Evolutionary conservation across 2,797 vertebrate species (phyloP).

Genomic region (Phyllotis vaccarum): DNA sequence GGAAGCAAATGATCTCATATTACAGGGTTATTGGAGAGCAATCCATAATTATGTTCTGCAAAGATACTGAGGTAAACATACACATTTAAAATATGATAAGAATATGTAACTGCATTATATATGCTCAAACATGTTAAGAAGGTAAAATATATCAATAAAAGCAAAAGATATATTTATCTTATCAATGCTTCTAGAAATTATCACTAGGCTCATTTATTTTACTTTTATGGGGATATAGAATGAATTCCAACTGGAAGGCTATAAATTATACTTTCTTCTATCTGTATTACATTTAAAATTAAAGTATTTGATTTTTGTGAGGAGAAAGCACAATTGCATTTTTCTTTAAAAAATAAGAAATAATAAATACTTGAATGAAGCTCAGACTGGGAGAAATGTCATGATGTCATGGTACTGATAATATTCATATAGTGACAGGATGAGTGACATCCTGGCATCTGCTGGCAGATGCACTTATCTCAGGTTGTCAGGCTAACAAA

Average conservation of each 20-base stretch:
- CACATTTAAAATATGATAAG: neutral
- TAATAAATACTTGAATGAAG: neutral
- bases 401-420: neutral
- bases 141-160: neutral
- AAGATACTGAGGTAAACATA: neutral
- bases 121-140: neutral
- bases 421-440: neutral
- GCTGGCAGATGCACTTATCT: slow-evolving; percentile 46
- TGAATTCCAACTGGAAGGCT: neutral
- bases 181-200: neutral
- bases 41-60: neutral
- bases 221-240: neutral
- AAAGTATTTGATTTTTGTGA: neutral
- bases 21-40: neutral
- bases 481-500: slow-evolving; percentile 48
- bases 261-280: neutral
- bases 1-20: neutral
- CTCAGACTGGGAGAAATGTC: neutral
- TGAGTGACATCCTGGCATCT: slow-evolving; percentile 12
- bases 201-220: neutral
- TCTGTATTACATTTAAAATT: neutral
- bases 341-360: neutral
- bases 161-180: neutral
- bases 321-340: neutral
- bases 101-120: neutral